A percentile compares a stretch with the other conserved stretches of the same genome.
Conservation (phyloP, 2,797 vertebrate species). For the Trematomus bernacchii region DNA sequence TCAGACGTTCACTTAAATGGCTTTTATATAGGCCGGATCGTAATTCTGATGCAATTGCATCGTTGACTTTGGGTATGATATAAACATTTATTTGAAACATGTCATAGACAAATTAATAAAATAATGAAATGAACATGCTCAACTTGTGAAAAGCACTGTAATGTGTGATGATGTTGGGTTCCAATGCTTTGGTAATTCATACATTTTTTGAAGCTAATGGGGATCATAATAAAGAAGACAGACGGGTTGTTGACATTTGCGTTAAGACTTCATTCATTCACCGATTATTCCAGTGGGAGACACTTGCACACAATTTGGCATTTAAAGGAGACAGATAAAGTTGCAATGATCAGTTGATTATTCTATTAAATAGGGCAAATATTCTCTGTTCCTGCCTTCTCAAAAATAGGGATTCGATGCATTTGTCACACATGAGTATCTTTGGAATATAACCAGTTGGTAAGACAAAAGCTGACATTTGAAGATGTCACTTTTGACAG, state of each 20-base stretch:
- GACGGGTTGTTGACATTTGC: background rate
- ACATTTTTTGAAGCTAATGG: background rate
- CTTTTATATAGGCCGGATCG: background rate
- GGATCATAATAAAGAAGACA: background rate
- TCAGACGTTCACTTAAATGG: background rate
- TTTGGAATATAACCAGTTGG: background rate
- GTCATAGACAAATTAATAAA: background rate
- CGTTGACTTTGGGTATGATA: background rate
- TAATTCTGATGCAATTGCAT: background rate
- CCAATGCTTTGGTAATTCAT: background rate
- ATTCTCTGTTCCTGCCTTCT: background rate
- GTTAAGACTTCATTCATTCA: background rate
- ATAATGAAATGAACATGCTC: background rate
- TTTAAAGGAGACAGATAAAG: background rate
- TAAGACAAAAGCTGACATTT: background rate
- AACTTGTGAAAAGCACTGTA: background rate
- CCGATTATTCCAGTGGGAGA: background rate
- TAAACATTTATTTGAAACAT: background rate
- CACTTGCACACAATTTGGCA: background rate
- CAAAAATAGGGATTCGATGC: background rate
- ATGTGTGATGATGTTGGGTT: background rate
- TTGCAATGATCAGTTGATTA: background rate
- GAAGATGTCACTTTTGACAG: background rate
- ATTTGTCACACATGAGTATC: background rate
- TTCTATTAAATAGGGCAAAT: background rate